Evolutionary conservation across 2,888 invertebrate genomes (phyloP).

Genomic region (Himalopsyche anomala): DNA sequence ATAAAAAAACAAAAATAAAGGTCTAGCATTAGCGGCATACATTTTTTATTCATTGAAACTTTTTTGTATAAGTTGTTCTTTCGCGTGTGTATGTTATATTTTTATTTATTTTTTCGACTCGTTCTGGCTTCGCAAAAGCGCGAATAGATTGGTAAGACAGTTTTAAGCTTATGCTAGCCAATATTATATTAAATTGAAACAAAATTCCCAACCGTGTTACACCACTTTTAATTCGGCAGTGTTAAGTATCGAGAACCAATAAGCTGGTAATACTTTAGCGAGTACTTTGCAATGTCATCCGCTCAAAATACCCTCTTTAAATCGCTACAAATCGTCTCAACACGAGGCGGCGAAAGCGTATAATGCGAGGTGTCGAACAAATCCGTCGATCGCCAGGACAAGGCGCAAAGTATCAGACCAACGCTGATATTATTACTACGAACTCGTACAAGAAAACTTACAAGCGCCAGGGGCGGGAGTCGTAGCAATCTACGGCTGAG

Average conservation of each 20-base stretch:
- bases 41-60: too few species aligned
- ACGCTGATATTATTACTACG: conserved; percentile 23
- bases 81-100: too few species aligned
- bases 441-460: conserved; percentile 41
- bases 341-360: conserved; percentile 8
- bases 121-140: too few species aligned
- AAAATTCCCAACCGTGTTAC: too few species aligned
- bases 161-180: too few species aligned
- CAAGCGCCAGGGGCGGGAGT: conserved; percentile 34
- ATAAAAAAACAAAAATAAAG: too few species aligned
- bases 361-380: conserved; percentile 29
- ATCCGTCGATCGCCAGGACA: conserved; percentile 21
- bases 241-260: not conserved
- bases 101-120: too few species aligned
- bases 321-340: conserved; percentile 36
- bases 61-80: too few species aligned
- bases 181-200: too few species aligned
- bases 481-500: conserved; percentile 3
- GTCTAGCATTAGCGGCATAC: too few species aligned
- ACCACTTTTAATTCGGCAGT: too few species aligned
- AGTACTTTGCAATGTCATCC: not conserved
- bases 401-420: not conserved
- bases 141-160: too few species aligned
- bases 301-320: not conserved
- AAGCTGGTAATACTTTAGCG: not conserved